Conservation (phyloP, 2,888 invertebrate species). For the Serripes groenlandicus region DNA sequence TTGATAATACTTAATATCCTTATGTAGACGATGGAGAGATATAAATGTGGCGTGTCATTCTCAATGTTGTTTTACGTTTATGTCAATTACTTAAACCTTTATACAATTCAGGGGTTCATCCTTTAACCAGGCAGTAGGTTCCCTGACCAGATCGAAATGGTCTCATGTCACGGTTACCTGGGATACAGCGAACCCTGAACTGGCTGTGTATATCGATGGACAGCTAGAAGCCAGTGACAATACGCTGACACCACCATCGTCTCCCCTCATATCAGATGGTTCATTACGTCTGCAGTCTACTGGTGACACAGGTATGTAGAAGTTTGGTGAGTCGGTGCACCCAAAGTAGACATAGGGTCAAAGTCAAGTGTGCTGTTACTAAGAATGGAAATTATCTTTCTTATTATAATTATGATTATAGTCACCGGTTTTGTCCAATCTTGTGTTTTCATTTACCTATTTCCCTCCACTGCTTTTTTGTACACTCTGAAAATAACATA, state of each 20-base stretch:
- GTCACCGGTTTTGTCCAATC: no score
- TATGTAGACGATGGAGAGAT: no score
- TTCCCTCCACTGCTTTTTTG: no score
- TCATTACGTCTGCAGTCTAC: not conserved
- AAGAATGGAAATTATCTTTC: no score
- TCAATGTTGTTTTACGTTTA: not conserved
- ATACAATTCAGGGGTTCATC: not conserved
- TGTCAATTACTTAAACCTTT: not conserved
- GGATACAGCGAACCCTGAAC: slow-evolving; percentile 15
- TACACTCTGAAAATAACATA: no score
- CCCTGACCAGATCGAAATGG: slow-evolving; percentile 11
- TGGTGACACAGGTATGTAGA: not conserved
- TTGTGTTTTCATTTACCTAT: no score
- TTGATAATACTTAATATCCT: no score
- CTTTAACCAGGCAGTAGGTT: slow-evolving; percentile 12
- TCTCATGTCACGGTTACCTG: slow-evolving; percentile 26
- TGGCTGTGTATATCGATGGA: slow-evolving; percentile 28
- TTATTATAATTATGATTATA: no score
- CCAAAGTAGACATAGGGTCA: no score
- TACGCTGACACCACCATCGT: not conserved
- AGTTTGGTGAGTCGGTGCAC: no score
- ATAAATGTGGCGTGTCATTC: no score
- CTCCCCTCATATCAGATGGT: not conserved
- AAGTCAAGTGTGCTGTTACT: no score
- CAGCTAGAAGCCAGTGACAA: not conserved